Evolutionary conservation across 2,797 vertebrate genomes (phyloP).

Genomic region (Oryzias dopingdopingensis): DNA sequence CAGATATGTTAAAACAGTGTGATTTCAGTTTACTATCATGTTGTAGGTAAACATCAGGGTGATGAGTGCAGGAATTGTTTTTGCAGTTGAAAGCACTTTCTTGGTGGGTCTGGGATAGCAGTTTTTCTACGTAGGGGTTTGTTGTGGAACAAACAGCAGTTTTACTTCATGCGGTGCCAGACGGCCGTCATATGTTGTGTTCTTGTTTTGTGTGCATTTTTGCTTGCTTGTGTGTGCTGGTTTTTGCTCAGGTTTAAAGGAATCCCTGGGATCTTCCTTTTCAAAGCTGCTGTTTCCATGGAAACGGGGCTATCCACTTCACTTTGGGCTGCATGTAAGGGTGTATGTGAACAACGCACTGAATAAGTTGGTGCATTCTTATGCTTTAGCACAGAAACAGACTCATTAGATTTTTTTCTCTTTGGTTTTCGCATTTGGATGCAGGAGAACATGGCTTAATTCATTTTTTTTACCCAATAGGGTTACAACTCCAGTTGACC

Average conservation of each 20-base stretch:
- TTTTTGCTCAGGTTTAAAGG: conserved; percentile 45
- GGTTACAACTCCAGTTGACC: conserved; percentile 4
- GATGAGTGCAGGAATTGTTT: background rate
- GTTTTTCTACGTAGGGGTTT: conserved; percentile 3
- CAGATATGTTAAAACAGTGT: no score
- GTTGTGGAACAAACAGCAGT: conserved; percentile 12
- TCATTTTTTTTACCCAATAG: no score
- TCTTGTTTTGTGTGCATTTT: conserved; percentile 11
- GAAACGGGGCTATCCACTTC: conserved; percentile 60
- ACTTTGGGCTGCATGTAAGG: conserved; percentile 29
- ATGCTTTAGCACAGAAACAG: background rate
- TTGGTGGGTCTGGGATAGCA: background rate
- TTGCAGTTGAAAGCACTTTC: background rate
- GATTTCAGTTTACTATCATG: no score
- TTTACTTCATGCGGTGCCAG: conserved; percentile 27
- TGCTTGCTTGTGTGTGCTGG: conserved; percentile 18
- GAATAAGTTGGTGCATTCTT: conserved; percentile 5
- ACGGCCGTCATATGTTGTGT: conserved; percentile 17
- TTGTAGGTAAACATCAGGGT: no score
- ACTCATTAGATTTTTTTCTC: background rate
- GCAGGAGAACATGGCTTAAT: background rate
- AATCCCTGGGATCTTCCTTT: conserved; percentile 66
- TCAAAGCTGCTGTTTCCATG: conserved; percentile 67
- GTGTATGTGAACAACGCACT: conserved; percentile 31
- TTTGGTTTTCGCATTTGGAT: background rate